Base-by-base conservation (phyloP, 2,113 vertebrate species). In the Malurus elegans region DNA sequence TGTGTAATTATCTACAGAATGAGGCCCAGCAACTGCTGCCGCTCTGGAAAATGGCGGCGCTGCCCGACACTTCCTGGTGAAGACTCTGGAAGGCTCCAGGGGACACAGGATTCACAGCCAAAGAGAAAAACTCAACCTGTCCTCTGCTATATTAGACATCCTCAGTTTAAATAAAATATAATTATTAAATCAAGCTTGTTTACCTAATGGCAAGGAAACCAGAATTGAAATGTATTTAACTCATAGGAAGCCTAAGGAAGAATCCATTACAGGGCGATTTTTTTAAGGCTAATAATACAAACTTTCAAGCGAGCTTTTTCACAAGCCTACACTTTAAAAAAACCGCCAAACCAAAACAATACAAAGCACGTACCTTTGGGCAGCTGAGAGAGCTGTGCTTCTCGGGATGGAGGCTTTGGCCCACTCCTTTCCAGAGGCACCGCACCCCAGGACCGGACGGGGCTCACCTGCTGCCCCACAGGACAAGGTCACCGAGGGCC, bases 1-100 rank as follows among this genome's bases (percentile, higher is more conserved):
- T 0, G 1, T 9, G 10, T 26, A 21, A 53, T 17, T 34, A 9
- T 24, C 32, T 3, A 2, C 6, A 76, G 31, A n/a, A 18, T 3
- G 24, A 36, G 38, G 45, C 45, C 62, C 10, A 12, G 57, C 0
- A 0, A 38, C 26, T 61, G 48, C 28, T 2, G 8, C 23, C 8
- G 8, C 50, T 54, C 54, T 40, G 56, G 79, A 44, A 87, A 47
- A 90, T 34, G 57, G 71, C 4, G 10, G 34, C 0, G 0, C 36
- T 80, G 72, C n/a, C 64, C 10, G 9, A 14, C 2, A 0, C 31
- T n/a, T 61, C 75, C 54, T 62, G 38, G 18, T 21, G 54, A 60
- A 2, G 6, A 15, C 18, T 20, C 29, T 0, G 2, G 54, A n/a
- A 86, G 11, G 23, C 42, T 79, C 57, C 66, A 34, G 57, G 56